Percentiles rank a stretch among this genome's conserved stretches.
Conservation (phyloP, 2,797 vertebrate genomes). For the Sebastes taczanowskii region DNA sequence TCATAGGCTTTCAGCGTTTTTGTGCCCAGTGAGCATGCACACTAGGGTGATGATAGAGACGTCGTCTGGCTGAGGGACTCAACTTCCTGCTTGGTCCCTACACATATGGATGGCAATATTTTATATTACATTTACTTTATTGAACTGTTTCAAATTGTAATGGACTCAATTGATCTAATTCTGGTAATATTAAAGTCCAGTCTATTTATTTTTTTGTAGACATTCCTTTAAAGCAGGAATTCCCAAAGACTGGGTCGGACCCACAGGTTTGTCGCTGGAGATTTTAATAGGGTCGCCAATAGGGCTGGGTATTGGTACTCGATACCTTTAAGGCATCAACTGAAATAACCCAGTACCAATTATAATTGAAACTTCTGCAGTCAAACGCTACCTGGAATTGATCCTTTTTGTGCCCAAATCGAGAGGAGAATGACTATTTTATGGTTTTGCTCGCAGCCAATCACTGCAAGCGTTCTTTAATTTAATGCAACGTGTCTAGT, state of each 20-base stretch:
- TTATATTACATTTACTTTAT: background rate
- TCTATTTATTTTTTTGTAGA: background rate
- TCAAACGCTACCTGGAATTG: background rate
- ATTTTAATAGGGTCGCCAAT: background rate
- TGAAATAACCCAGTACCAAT: background rate
- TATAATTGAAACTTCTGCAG: background rate
- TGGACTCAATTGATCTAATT: background rate
- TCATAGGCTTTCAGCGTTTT: background rate
- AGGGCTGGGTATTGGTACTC: background rate
- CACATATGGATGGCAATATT: background rate
- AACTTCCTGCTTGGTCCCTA: background rate
- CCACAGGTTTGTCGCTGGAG: no score
- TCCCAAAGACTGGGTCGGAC: no score
- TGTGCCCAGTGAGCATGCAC: background rate
- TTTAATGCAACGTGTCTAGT: no score
- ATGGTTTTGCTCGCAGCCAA: rapidly evolving
- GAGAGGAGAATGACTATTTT: rapidly evolving
- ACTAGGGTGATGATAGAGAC: background rate
- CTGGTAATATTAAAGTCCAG: background rate
- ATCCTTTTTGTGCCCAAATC: background rate
- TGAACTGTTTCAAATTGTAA: no score
- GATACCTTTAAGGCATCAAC: background rate
- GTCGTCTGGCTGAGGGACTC: background rate
- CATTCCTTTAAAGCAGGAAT: no score
- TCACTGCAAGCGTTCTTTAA: no score